phyloP scores from a whole-genome alignment of 2,797 vertebrate species.

The Carduelis carduelis region DNA sequence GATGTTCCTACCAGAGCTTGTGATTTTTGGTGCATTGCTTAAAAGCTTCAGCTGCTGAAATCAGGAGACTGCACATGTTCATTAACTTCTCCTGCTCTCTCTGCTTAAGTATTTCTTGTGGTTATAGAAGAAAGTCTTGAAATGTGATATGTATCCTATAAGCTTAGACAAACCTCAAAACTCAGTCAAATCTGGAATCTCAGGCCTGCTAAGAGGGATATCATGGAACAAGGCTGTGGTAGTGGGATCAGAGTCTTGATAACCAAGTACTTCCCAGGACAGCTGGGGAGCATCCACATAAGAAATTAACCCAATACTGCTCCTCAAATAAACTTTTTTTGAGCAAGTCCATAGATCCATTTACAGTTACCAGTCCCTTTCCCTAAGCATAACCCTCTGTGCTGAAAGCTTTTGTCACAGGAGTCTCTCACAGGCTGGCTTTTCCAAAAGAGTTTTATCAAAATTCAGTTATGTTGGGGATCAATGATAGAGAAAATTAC shows the following conservation, averaged over 20 bases:
- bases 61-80: neutral
- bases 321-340: neutral
- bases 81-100: neutral
- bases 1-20: neutral
- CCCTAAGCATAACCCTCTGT: neutral
- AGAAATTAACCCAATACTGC: neutral
- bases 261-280: neutral
- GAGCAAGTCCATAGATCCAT: neutral
- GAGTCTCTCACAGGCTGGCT: neutral
- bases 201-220: neutral
- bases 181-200: neutral
- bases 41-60: slow-evolving; percentile 20
- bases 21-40: neutral
- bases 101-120: neutral
- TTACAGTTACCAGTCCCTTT: neutral
- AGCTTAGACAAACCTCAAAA: neutral
- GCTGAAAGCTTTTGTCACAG: neutral
- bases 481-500: neutral
- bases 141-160: neutral
- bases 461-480: neutral
- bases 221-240: neutral
- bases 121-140: neutral
- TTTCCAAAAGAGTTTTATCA: neutral
- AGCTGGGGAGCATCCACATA: neutral
- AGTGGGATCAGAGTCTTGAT: neutral